Percentiles rank a stretch among this genome's conserved stretches.
These are phyloP conservation scores for Drosophila pseudoananassae DNA, from an alignment of 1,140 invertebrate genomes.

Conservation along the genomic window DNA sequence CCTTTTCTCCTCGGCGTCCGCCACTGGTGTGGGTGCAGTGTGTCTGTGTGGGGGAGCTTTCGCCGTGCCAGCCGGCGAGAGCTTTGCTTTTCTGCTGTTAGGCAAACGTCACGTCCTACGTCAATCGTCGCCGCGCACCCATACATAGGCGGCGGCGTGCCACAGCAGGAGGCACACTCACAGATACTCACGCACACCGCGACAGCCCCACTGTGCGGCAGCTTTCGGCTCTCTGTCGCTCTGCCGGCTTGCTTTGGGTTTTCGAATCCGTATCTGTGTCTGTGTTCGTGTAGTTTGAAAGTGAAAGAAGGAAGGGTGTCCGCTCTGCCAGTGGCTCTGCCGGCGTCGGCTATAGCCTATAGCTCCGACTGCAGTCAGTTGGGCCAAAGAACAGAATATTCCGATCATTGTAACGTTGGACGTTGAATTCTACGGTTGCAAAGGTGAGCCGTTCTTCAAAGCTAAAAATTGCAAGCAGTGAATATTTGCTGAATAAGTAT, in stretches of 20 bases:
- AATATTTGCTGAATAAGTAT: constrained; percentile 35
- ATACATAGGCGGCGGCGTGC: constrained; percentile 35
- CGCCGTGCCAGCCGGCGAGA: constrained; percentile 24
- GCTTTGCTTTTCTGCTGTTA: constrained; percentile 51
- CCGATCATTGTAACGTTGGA: constrained; percentile 84
- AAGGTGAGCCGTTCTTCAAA: constrained; percentile 82
- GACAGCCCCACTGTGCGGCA: constrained; percentile 32
- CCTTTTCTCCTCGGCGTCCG: constrained; percentile 24
- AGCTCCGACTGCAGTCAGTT: constrained; percentile 60
- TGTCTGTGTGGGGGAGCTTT: constrained; percentile 21
- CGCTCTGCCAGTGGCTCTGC: constrained; percentile 43
- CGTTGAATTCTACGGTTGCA: constrained; percentile 84
- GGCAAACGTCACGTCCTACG: constrained; percentile 4
- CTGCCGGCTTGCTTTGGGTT: constrained; percentile 7
- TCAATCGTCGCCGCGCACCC: constrained; percentile 39
- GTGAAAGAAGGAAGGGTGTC: constrained; percentile 73
- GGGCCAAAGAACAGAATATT: constrained; percentile 76
- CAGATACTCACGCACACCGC: constrained; percentile 10
- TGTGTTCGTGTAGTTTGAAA: constrained; percentile 63
- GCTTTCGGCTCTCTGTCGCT: constrained; percentile 50
- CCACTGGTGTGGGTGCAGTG: not conserved
- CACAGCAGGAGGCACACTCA: constrained; percentile 17
- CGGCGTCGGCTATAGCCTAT: constrained; percentile 13
- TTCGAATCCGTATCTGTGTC: constrained; percentile 8
- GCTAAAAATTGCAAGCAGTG: constrained; percentile 45